A percentile compares a stretch with the other conserved stretches of the same genome.
Conservation (phyloP, 2,113 vertebrate genomes). For the Phoxinus phoxinus region DNA sequence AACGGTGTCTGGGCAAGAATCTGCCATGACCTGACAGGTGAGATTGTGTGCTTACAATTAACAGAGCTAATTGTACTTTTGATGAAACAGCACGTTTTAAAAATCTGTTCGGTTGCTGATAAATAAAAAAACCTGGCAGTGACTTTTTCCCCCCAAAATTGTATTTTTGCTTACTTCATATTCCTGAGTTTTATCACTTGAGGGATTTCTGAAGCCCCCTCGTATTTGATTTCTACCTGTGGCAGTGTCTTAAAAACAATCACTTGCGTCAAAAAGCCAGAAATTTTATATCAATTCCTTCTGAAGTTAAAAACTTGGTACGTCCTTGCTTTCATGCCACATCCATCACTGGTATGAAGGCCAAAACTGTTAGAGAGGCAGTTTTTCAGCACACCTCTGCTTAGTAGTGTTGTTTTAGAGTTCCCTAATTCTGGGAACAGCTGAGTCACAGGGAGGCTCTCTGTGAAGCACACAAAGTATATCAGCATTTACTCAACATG, state of each 20-base stretch:
- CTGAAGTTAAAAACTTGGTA: background rate
- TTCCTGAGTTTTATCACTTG: slow-evolving; percentile 17
- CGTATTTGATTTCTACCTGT: background rate
- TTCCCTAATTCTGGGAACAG: slow-evolving; percentile 15
- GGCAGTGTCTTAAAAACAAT: background rate
- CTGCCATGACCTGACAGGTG: slow-evolving; percentile 27
- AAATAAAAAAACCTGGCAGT: background rate
- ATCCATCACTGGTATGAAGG: background rate
- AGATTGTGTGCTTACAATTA: background rate
- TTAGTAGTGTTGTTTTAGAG: background rate
- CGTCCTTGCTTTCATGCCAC: background rate
- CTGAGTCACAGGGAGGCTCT: slow-evolving; percentile 30
- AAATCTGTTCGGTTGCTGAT: background rate
- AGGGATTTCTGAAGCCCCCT: background rate
- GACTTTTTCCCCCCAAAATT: background rate
- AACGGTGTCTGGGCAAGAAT: slow-evolving; percentile 28
- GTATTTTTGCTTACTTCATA: background rate
- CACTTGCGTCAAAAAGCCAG: background rate
- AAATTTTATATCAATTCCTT: background rate
- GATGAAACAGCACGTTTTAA: background rate
- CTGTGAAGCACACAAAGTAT: slow-evolving; percentile 6
- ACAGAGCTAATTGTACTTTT: background rate
- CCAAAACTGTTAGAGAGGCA: background rate
- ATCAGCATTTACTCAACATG: background rate
- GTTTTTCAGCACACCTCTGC: slow-evolving; percentile 11